Base-by-base conservation (phyloP, 2,113 vertebrate genomes). In the Puntigrus tetrazona region DNA sequence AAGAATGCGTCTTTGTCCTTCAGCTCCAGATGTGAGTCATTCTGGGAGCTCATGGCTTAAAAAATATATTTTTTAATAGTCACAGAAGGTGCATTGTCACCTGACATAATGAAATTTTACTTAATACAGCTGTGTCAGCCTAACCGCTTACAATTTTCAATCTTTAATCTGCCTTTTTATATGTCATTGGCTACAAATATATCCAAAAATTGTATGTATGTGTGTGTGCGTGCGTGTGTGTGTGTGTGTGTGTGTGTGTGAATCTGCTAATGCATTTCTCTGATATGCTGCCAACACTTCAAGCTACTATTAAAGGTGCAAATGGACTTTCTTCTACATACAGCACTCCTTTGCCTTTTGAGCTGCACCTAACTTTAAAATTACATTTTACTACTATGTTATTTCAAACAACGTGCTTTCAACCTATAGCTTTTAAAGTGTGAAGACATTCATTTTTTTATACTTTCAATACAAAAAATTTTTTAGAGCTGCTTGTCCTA, bases 251-350 rank as follows among this genome's bases (percentile, higher is more conserved):
- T n/a, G 5, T 22, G 36, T 77, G 47, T 77, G 75, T 77, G 75
- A 77, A 77, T 38, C 29, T 36, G 50, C 31, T 55, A 77, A 77
- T 77, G 75, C 75, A 57, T 13, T 77, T 77, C 11, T 38, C 50
- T 38, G 29, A 77, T 77, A 18, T 57, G 50, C n/a, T 77, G 25
- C 50, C 47, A 77, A 55, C 75, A 57, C 20, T 36, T 77, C 73
- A 77, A 57, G 52, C 50, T 22, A 3, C 29, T 34, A 57, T 52
- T 77, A 57, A 77, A 57, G 50, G 75, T 77, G 75, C 20, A n/a
- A 77, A 76, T 76, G 50, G 75, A 38, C 9, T 27, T 22, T 36
- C 18, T 36, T 57, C 1, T 45, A 31, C 27, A 75, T 31, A 52
- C 8, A 29, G 8, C 45, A 34, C 16, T 31, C 47, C 75, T 77